Percentiles rank a stretch among this genome's conserved stretches.
These are phyloP conservation scores for Galaxea fascicularis DNA, from an alignment of 92 coral and sea anemone genomes.

Conservation along the genomic window DNA sequence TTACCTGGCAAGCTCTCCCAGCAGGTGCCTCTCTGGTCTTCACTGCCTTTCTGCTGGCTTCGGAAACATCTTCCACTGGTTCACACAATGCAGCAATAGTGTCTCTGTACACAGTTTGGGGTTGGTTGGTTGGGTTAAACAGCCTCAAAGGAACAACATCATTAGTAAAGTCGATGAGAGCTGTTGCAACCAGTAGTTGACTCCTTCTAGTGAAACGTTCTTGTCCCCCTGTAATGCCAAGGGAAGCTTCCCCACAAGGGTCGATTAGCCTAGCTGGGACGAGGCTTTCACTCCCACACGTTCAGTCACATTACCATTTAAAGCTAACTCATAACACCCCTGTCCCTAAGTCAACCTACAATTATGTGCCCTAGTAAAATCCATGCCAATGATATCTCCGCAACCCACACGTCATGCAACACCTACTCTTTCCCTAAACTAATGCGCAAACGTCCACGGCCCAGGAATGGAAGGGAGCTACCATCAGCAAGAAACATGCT, in stretches of 20 bases:
- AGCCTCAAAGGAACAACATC: neutral
- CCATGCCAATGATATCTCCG: constrained; percentile 14
- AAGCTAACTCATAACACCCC: constrained; percentile 1
- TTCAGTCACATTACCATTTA: neutral
- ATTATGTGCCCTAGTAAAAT: neutral
- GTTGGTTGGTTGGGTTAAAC: constrained; percentile 36
- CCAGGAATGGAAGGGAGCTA: constrained; percentile 28
- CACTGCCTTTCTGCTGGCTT: neutral
- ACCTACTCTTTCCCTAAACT: neutral
- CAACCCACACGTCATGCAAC: constrained; percentile 24
- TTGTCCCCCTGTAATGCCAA: constrained; percentile 1
- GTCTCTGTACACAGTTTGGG: constrained; percentile 46
- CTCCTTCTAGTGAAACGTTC: constrained; percentile 8
- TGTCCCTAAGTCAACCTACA: constrained; percentile 4
- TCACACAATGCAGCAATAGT: constrained; percentile 55
- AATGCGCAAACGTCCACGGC: constrained; percentile 15
- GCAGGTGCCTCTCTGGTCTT: neutral
- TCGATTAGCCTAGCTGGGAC: neutral
- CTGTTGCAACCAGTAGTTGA: neutral
- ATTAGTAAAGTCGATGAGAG: neutral
- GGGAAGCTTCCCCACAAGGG: neutral
- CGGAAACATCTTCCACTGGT: constrained; percentile 20
- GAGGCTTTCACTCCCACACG: neutral
- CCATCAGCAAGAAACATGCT: constrained; percentile 29
- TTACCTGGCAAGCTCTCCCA: neutral